These are phyloP conservation scores for Thymelicus acteon DNA, from an alignment of 2,888 invertebrate genomes.

Conservation along the genomic window DNA sequence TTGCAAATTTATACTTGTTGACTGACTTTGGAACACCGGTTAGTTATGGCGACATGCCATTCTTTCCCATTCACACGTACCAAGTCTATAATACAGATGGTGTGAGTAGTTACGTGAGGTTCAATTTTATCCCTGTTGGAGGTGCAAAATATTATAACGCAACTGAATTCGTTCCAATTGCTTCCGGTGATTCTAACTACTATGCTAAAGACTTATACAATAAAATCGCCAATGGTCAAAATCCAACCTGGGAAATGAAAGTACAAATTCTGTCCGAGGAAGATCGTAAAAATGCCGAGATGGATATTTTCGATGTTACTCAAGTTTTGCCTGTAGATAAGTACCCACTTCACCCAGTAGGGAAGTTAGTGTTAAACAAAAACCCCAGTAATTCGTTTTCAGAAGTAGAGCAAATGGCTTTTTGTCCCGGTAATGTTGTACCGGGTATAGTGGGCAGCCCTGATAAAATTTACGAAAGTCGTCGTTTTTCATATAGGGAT, in stretches of 20 bases:
- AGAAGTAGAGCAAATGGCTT: conserved; percentile 95
- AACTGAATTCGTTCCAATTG: conserved; percentile 37
- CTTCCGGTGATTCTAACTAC: conserved; percentile 93
- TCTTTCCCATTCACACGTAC: conserved; percentile 95
- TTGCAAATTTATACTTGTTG: conserved; percentile 88
- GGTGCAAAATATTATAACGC: conserved; percentile 80
- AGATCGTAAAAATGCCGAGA: conserved; percentile 89
- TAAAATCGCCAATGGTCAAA: conserved; percentile 89
- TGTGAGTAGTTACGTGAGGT: conserved; percentile 91
- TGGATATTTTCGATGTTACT: conserved; percentile 96
- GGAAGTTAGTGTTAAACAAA: conserved; percentile 90
- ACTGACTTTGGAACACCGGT: conserved; percentile 92
- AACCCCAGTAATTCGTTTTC: conserved; percentile 95
- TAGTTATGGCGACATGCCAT: conserved; percentile 95
- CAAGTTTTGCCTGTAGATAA: conserved; percentile 91
- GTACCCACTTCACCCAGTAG: conserved; percentile 92
- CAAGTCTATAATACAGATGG: conserved; percentile 91
- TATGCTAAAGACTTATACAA: conserved; percentile 93
- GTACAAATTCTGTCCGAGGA: conserved; percentile 93
- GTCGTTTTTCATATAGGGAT: conserved; percentile 92
- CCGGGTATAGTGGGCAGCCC: conserved; percentile 95
- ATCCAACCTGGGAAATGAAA: conserved; percentile 90
- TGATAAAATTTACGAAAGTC: conserved; percentile 93
- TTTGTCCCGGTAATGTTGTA: conserved; percentile 92
- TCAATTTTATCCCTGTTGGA: conserved; percentile 94